phyloP scores from a whole-genome alignment of 1,140 invertebrate genomes.

The Microvelia longipes region DNA sequence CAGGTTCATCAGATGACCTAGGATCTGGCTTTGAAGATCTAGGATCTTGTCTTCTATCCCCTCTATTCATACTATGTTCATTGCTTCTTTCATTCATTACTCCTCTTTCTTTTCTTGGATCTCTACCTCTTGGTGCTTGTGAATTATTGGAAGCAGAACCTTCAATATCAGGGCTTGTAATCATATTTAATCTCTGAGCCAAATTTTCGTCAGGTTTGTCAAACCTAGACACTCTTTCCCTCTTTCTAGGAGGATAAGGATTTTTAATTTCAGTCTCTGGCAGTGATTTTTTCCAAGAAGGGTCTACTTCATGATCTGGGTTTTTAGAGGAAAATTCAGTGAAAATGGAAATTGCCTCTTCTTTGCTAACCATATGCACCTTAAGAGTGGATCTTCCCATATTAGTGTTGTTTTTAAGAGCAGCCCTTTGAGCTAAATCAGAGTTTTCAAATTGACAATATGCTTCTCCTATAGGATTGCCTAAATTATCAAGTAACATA shows the following conservation, averaged over 20 bases:
- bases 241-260: background rate
- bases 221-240: slow-evolving; percentile 2
- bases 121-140: background rate
- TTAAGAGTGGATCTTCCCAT: slow-evolving; percentile 47
- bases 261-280: background rate
- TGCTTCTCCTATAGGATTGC: slow-evolving; percentile 59
- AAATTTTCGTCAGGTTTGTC: no score
- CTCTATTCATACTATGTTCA: background rate
- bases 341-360: no score
- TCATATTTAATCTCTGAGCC: no score
- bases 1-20: slow-evolving; percentile 23
- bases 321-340: no score
- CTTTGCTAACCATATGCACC: slow-evolving; percentile 28
- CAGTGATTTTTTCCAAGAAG: no score
- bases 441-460: slow-evolving; percentile 64
- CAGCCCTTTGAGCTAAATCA: slow-evolving; percentile 50
- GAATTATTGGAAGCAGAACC: no score
- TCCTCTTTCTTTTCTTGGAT: background rate
- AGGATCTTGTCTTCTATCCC: background rate
- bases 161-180: no score
- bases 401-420: slow-evolving; percentile 46
- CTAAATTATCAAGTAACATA: slow-evolving; percentile 49
- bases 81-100: background rate
- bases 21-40: background rate
- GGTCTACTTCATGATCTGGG: no score